Evolutionary conservation across 1,140 invertebrate genomes (phyloP).

Genomic region (Ganaspis sp.): DNA sequence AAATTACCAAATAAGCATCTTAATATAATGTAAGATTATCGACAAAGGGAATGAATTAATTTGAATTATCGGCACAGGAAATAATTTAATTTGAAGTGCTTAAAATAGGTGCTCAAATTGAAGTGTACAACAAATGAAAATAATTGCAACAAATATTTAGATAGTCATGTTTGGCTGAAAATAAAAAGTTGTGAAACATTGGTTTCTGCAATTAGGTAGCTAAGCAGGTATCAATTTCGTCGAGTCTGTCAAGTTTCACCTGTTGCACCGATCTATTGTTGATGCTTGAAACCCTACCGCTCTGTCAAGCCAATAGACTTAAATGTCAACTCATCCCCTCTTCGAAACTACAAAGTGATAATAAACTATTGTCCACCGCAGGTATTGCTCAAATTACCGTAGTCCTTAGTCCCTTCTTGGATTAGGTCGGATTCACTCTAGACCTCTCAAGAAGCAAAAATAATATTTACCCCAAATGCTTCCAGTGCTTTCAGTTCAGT

Average conservation of each 20-base stretch:
- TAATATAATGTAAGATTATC: too few relatives aligned
- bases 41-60: too few relatives aligned
- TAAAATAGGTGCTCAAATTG: too few relatives aligned
- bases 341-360: background rate
- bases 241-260: background rate
- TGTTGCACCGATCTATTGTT: background rate
- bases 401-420: background rate
- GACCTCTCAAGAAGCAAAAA: background rate
- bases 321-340: background rate
- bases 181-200: too few relatives aligned
- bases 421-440: background rate
- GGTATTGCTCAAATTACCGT: background rate
- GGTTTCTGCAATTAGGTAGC: background rate
- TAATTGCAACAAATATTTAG: too few relatives aligned
- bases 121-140: too few relatives aligned
- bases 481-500: background rate
- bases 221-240: background rate
- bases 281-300: background rate
- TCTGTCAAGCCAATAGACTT: background rate
- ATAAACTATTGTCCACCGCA: background rate
- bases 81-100: too few relatives aligned
- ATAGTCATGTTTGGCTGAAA: too few relatives aligned
- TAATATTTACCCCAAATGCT: background rate
- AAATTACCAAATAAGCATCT: too few relatives aligned
- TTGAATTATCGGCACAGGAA: too few relatives aligned